Base-by-base conservation (phyloP, 2,797 vertebrate species). In the Eulemur coronatus region DNA sequence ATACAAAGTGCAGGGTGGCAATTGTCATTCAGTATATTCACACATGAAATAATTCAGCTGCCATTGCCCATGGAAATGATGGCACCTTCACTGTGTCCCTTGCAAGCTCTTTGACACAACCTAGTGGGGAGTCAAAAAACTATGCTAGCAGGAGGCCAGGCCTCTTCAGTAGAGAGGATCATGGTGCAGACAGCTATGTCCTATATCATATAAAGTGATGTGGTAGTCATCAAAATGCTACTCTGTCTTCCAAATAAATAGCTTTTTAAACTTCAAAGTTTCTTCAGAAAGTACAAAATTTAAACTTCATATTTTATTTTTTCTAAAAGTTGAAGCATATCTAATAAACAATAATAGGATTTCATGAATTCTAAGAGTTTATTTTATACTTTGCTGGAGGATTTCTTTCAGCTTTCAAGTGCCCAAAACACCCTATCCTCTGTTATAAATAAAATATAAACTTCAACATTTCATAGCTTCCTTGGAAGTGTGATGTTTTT, bases 21-120 rank as follows among this genome's bases (percentile, higher is more conserved):
- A 87, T 18, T 69, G 78, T 91, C 55, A 86, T 48, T n/a, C 14
- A 33, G 24, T 80, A 80, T 86, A 80, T 59, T 89, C 61, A 80
- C 33, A 91, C 13, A 65, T 69, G n/a, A 84, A 91, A 91, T 93
- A 95, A 96, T 38, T 84, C 65, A 96, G 69, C 80, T 96, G 35
- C 50, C 76, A 63, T 38, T 84, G 67, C 41, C 61, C 50, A 46
- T 70, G 43, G 59, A 95, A 91, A 84, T 65, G 13, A 79, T 81
- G 38, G 70, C 35, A 92, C 86, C 20, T 84, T 84, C 69, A 89
- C 14, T 93, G 79, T 95, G 72, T 94, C 30, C 38, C 55, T 81
- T 65, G 12, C 46, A 91, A 89, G 33, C 48, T 85, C 55, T 95
- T 93, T 96, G 96, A 96, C 38, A 86, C 17, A 84, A 81, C 26